Base-by-base conservation (phyloP, 2,113 vertebrate genomes). In the Malurus melanocephalus region DNA sequence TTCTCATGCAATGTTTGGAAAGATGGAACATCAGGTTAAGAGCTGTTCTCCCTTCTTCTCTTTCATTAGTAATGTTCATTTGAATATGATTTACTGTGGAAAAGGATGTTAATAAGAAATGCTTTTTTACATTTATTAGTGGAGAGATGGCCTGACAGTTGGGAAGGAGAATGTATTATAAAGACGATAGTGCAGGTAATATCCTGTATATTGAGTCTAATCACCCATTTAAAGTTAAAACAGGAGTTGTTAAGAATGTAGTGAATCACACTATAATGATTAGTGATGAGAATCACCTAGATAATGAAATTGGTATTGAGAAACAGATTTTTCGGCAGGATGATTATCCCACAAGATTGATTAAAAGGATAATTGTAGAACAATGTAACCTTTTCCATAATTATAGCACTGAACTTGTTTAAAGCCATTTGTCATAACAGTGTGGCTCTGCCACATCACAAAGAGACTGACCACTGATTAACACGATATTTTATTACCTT, bases 201-300 rank as follows among this genome's bases (percentile, higher is more conserved):
- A 97, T 97, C 97, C 96, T 97, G 96, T 94, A 97, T 97, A 97
- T 97, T 96, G 96, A 98, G 94, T 96, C 96, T 97, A 97, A 98
- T 98, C 96, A 98, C 95, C 97, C 97, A 98, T 97, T 98, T 97
- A 97, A 95, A 97, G 97, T 97, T 97, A 97, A 97, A 97, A 96
- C 95, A 97, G 97, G 93, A 97, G 96, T 97, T 98, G 97, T 97
- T 98, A 97, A 97, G 97, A 97, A 96, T 95, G 94, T 96, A 95
- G 96, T 97, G 97, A 97, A 97, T 97, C 88, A 90, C 93, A 95
- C 93, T 96, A 87, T 97, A 96, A 97, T 97, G 97, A 98, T 97
- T 97, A 97, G 97, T 97, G 96, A 97, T 97, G 96, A 97, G 96
- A 97, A 97, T 97, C 97, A 97, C 97, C 97, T 97, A 97, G 95